Base-by-base conservation (phyloP, 2,888 invertebrate species). In the Hermodice carunculata region DNA sequence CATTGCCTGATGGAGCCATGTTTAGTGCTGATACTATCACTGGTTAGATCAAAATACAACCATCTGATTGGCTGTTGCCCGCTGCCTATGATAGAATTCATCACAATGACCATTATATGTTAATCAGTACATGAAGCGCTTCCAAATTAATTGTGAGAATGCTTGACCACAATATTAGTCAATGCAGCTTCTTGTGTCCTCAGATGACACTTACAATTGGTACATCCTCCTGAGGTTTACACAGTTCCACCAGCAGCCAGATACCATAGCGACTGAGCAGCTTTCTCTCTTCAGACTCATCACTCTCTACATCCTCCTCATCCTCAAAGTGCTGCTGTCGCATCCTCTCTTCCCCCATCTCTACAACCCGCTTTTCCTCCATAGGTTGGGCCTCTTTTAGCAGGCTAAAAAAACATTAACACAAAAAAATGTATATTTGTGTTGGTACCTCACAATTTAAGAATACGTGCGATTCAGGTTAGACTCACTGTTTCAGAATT, bases 181-280 rank as follows among this genome's bases (percentile, higher is more conserved):
- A n/a, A n/a, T n/a, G n/a, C n/a, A n/a, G n/a, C n/a, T n/a, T n/a
- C n/a, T n/a, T n/a, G n/a, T n/a, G n/a, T n/a, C n/a, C n/a, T n/a
- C 29, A 51, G 5, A 42, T 29, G 19, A 22, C 26, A 73, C 83
- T 77, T 74, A 87, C 87, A 63, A 86, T 83, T 11, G 88, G 86
- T 24, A 88, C 85, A 34, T 86, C 84, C 4, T 85, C 84, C 31
- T 78, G 81, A 0, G 88, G 87, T 37, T 87, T 85, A 73, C 89
- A 98, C 69, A 98, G 90, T 14, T 97, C 97, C 48, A 98, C 96
- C 83, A 99, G 90, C 74, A 99, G 88, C 97, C 98, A 98, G 60
- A 98, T 95, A 1, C 98, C 99, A 86, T 98, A 99, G 73, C 85
- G 75, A 75, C 83, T 85, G 31, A 85, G 74, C 71, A 85, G 75